Conservation (phyloP, 2,888 invertebrate species). For the Cotesia congregata region DNA sequence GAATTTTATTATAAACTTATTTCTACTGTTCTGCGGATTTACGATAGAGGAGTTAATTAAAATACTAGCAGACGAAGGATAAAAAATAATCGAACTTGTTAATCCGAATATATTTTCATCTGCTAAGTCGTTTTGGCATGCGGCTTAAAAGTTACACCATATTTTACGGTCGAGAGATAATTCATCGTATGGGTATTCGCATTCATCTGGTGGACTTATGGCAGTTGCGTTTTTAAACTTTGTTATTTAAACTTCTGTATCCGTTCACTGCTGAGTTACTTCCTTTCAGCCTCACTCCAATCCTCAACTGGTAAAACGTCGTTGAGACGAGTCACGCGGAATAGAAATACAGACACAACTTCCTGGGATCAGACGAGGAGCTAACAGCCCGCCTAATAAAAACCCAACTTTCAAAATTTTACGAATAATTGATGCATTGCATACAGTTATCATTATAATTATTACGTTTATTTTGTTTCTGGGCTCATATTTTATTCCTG, state of each 20-base stretch:
- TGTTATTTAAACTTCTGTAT: constrained; percentile 47
- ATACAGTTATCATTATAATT: background rate
- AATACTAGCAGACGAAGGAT: background rate
- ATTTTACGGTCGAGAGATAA: constrained; percentile 47
- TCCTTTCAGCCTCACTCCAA: constrained; percentile 18
- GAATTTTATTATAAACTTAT: background rate
- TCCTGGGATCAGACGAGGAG: constrained; percentile 14
- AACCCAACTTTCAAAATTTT: constrained; percentile 31
- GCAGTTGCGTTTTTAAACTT: constrained; percentile 51
- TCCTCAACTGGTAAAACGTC: background rate
- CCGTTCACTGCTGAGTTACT: constrained; percentile 13
- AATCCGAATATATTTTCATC: constrained; percentile 33
- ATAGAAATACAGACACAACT: background rate
- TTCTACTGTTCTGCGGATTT: background rate
- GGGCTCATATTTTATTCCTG: background rate
- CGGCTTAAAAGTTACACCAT: constrained; percentile 57
- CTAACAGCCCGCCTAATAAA: constrained; percentile 46
- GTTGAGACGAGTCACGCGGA: background rate
- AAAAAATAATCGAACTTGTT: constrained; percentile 2
- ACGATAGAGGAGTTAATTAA: no score
- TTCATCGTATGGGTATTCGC: constrained; percentile 22
- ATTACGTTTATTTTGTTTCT: background rate
- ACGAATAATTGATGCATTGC: constrained; percentile 50
- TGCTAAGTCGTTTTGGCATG: constrained; percentile 36
- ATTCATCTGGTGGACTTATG: constrained; percentile 32